Evolutionary conservation across 1,140 invertebrate genomes (phyloP).

Genomic region (Wasmannia auropunctata): DNA sequence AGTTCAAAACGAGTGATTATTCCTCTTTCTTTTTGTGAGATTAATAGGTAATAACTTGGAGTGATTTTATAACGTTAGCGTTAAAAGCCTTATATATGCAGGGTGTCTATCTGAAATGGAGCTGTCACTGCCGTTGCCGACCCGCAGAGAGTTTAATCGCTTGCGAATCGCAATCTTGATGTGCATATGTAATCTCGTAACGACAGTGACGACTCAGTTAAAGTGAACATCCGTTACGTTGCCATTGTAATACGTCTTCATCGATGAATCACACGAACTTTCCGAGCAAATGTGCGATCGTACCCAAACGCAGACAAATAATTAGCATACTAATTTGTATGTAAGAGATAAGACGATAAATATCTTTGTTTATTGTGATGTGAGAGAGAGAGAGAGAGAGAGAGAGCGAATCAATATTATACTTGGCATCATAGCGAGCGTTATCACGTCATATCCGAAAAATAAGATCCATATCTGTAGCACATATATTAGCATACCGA

Average conservation of each 20-base stretch:
- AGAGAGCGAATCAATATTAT: conserved; percentile 54
- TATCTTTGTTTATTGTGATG: conserved; percentile 71
- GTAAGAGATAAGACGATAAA: conserved; percentile 74
- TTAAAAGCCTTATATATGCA: conserved; percentile 74
- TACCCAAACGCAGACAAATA: conserved; percentile 82
- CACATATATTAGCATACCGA: conserved; percentile 65
- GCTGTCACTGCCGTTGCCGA: conserved; percentile 64
- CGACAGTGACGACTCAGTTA: conserved; percentile 61
- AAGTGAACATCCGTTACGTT: conserved; percentile 65
- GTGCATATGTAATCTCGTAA: conserved; percentile 35
- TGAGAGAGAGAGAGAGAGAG: conserved; percentile 48
- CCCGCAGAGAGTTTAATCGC: neutral
- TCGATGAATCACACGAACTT: conserved; percentile 42
- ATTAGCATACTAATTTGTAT: conserved; percentile 82
- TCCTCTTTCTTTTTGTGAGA: conserved; percentile 36
- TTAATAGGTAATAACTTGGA: conserved; percentile 56
- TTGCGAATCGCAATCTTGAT: conserved; percentile 13
- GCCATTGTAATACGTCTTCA: conserved; percentile 54
- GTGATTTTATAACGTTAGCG: conserved; percentile 67
- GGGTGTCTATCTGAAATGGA: conserved; percentile 72
- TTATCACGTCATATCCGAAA: conserved; percentile 75
- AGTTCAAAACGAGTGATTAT: neutral
- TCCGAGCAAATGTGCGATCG: conserved; percentile 69
- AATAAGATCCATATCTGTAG: conserved; percentile 79
- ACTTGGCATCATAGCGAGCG: conserved; percentile 66